These are phyloP conservation scores for Chlorops oryzae DNA, from an alignment of 1,140 invertebrate species.

Conservation along the genomic window DNA sequence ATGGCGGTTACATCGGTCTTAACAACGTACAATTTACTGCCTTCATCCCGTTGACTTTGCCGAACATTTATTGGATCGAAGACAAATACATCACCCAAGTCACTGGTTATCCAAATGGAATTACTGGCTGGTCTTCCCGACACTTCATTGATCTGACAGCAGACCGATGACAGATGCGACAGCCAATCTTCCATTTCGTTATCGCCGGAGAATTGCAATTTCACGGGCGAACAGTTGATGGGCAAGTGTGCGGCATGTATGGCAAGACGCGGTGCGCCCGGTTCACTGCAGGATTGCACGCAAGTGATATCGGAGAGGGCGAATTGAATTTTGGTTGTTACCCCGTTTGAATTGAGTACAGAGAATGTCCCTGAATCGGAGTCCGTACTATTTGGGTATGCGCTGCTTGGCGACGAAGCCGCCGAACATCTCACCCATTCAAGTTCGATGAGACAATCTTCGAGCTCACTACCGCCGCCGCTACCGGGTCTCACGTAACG, in stretches of 20 bases:
- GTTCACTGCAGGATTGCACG: constrained; percentile 68
- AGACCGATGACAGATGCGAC: constrained; percentile 64
- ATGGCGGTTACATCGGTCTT: constrained; percentile 65
- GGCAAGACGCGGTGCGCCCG: constrained; percentile 64
- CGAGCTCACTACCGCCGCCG: constrained; percentile 55
- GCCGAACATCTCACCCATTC: constrained; percentile 64
- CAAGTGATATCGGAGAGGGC: constrained; percentile 61
- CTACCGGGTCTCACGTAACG: constrained; percentile 58
- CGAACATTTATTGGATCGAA: constrained; percentile 59
- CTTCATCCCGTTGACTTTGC: constrained; percentile 48
- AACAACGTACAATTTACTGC: constrained; percentile 54
- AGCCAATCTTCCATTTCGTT: constrained; percentile 83
- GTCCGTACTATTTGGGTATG: constrained; percentile 19
- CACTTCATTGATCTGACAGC: constrained; percentile 64
- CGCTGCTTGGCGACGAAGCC: constrained; percentile 40
- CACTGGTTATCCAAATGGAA: constrained; percentile 72
- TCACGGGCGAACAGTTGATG: constrained; percentile 52
- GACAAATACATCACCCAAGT: constrained; percentile 72
- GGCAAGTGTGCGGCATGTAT: constrained; percentile 62
- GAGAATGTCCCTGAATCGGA: constrained; percentile 69
- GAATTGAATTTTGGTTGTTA: constrained; percentile 60
- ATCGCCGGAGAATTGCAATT: constrained; percentile 70
- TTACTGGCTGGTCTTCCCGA: constrained; percentile 60
- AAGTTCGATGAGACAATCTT: constrained; percentile 72
- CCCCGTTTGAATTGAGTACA: constrained; percentile 66